A percentile compares a stretch with the other conserved stretches of the same genome.
Evolutionary conservation across 2,888 invertebrate species (phyloP).

Genomic region (Mesoligia furuncula): DNA sequence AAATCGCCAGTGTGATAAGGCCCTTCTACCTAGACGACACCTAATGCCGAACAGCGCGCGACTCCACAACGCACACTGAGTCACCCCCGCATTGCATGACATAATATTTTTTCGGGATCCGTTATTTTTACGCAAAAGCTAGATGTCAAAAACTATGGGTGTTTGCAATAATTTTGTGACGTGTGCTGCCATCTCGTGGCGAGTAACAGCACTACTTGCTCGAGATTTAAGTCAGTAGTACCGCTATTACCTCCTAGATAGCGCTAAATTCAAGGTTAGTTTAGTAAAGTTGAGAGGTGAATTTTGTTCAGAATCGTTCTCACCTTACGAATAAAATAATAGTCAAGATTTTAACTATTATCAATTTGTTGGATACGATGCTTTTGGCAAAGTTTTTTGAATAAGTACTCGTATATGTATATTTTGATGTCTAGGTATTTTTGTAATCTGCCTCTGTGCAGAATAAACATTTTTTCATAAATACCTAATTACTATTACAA

Average conservation of each 20-base stretch:
- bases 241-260: conserved; percentile 43
- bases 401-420: no score
- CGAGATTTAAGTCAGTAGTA: conserved; percentile 52
- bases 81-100: background rate
- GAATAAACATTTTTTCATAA: background rate
- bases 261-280: conserved; percentile 13
- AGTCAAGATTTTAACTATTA: background rate
- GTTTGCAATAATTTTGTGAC: background rate
- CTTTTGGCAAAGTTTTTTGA: background rate
- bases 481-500: background rate
- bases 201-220: conserved; percentile 51
- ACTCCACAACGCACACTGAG: background rate
- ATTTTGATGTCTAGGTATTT: background rate
- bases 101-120: background rate
- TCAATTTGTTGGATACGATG: background rate
- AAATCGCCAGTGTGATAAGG: no score
- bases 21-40: background rate
- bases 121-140: background rate
- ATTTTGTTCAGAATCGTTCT: background rate
- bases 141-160: background rate
- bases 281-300: rapidly evolving
- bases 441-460: background rate
- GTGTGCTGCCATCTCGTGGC: conserved; percentile 52
- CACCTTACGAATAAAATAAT: background rate
- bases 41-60: background rate